A percentile compares a stretch with the other conserved stretches of the same genome.
These are phyloP conservation scores for Sisyra nigra DNA, from an alignment of 2,888 invertebrate genomes.

Conservation along the genomic window DNA sequence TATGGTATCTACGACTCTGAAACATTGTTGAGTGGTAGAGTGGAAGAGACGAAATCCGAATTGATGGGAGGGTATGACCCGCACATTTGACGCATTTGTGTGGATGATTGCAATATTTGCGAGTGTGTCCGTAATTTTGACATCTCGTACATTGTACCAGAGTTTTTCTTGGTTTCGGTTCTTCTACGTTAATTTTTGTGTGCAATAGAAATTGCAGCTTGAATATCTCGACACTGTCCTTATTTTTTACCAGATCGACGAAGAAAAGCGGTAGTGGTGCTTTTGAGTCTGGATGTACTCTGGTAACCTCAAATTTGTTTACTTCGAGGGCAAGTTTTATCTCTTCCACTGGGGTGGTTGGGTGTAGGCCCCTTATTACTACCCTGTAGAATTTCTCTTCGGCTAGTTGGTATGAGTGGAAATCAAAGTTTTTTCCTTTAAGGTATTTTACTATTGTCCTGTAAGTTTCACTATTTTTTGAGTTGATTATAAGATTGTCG, in stretches of 20 bases:
- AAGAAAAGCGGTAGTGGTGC: too few species aligned
- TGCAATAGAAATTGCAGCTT: too few species aligned
- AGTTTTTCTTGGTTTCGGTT: conserved; percentile 5
- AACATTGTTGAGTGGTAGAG: too few species aligned
- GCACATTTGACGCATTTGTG: not conserved
- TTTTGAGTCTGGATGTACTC: not conserved
- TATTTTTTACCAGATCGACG: too few species aligned
- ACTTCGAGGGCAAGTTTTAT: conserved; percentile 5
- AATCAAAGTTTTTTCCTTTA: conserved; percentile 10
- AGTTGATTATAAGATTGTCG: too few species aligned
- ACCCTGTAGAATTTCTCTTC: conserved; percentile 11
- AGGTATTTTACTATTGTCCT: conserved; percentile 10
- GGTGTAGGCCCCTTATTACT: conserved; percentile 13
- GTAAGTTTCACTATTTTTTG: conserved; percentile 6
- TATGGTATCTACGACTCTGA: too few species aligned
- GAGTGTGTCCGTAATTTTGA: conserved; percentile 7
- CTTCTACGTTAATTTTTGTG: conserved; percentile 6
- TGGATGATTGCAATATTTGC: not conserved
- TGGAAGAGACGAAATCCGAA: too few species aligned
- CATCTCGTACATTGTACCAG: conserved; percentile 7
- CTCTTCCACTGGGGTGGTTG: conserved; percentile 8
- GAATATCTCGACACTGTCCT: not conserved
- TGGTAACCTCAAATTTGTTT: too few species aligned
- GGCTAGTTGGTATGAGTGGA: conserved; percentile 12
- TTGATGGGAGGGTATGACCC: too few species aligned